A percentile compares a stretch with the other conserved stretches of the same genome.
These are phyloP conservation scores for Drosophila sturtevanti DNA, from an alignment of 1,140 invertebrate species.

Conservation along the genomic window DNA sequence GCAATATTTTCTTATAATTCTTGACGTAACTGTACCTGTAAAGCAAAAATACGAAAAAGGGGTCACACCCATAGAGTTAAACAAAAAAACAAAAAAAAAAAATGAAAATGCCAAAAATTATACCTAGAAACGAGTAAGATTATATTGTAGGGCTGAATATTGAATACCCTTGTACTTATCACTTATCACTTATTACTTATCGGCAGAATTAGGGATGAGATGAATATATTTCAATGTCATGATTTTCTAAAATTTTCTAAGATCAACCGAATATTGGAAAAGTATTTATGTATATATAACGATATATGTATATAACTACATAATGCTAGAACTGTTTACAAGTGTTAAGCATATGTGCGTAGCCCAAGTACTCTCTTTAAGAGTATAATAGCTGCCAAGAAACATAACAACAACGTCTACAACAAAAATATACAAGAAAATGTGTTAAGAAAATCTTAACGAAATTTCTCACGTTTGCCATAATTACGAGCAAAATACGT, in stretches of 20 bases:
- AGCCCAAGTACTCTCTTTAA: neutral
- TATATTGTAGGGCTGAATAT: neutral
- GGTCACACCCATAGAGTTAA: constrained; percentile 19
- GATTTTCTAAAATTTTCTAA: too few species aligned
- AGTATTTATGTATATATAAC: too few species aligned
- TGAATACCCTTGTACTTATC: neutral
- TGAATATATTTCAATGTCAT: too few species aligned
- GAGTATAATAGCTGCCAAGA: neutral
- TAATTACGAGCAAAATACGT: constrained; percentile 81
- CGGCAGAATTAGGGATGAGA: too few species aligned
- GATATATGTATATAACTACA: too few species aligned
- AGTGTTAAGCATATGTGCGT: too few species aligned
- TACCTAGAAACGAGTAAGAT: constrained; percentile 14
- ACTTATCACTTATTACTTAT: too few species aligned
- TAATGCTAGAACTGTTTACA: too few species aligned
- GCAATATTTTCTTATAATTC: neutral
- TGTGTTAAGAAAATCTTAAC: constrained; percentile 81
- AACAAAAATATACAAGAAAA: constrained; percentile 35
- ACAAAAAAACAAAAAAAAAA: constrained; percentile 19
- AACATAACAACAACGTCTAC: constrained; percentile 11
- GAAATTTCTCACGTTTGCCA: constrained; percentile 82
- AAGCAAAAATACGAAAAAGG: neutral
- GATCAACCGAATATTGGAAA: too few species aligned
- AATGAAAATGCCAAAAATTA: constrained; percentile 72
- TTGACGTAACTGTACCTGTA: constrained; percentile 29